Percentiles rank a stretch among this genome's conserved stretches.
These are phyloP conservation scores for Rhabdomys dilectus DNA, from an alignment of 2,113 vertebrate species.

Conservation along the genomic window DNA sequence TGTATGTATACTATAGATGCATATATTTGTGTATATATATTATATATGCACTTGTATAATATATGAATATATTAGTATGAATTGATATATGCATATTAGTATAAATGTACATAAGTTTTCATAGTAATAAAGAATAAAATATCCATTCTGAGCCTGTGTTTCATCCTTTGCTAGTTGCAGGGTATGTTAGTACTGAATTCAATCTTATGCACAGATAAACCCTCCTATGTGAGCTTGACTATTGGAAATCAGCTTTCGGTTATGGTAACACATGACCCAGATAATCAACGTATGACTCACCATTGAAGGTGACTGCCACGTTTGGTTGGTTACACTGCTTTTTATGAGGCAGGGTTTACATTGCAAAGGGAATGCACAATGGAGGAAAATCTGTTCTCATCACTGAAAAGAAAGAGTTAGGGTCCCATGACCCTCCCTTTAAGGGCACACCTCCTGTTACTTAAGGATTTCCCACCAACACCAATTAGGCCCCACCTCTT, in stretches of 20 bases:
- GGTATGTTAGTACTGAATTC: background rate
- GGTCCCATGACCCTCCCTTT: too few species aligned
- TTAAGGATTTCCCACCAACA: background rate
- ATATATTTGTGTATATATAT: background rate
- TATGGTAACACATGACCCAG: background rate
- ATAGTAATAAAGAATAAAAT: background rate
- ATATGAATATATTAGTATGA: background rate
- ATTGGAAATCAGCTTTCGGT: background rate
- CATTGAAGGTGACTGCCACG: too few species aligned
- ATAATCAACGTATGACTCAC: background rate
- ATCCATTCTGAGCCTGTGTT: background rate
- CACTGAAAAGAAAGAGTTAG: background rate
- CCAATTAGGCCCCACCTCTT: accelerated
- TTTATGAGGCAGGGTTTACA: too few species aligned
- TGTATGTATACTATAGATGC: too few species aligned
- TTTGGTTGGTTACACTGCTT: background rate
- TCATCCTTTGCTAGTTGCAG: background rate
- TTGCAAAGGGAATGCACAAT: accelerated
- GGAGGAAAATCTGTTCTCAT: too few species aligned
- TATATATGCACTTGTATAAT: too few species aligned
- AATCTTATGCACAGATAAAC: accelerated
- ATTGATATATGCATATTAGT: background rate
- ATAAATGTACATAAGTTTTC: background rate
- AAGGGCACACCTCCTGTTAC: background rate
- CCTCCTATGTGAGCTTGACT: background rate